Base-by-base conservation (phyloP, 2,888 invertebrate species). In the Lepeophtheirus nordmannii region DNA sequence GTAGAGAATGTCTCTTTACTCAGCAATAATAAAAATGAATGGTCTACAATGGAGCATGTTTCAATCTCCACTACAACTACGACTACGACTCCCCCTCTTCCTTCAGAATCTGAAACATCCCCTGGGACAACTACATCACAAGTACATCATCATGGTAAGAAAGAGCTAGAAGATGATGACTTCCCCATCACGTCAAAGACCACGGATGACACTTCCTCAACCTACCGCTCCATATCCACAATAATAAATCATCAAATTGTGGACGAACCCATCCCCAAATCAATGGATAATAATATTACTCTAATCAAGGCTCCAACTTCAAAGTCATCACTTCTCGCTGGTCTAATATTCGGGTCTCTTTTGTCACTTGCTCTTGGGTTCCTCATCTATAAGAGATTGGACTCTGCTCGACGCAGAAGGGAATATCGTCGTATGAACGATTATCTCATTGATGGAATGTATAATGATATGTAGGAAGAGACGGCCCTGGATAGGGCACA, bases 201-300 rank as follows among this genome's bases (percentile, higher is more conserved):
- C 17, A 2, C 53, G 5, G 8, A 3, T 5, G 17, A 17, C 53
- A 3, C 53, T 17, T 46, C 53, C 17, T 46, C 53, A 14, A 46
- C 89, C 73, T 89, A 88, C 74, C 86, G 87, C 79, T 87, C 86
- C 77, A 89, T 89, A 89, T 89, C 17, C n/a, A 46, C 14, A 17
- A 46, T 17, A 14, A 17, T 46, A 1, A 46, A 46, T 17, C 17
- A 46, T 46, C 53, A 46, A 46, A n/a, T 46, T 46, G 53, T 46
- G 17, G 53, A 46, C 5, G 53, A 46, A 8, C 53, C 53, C 8
- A 8, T 46, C 8, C 8, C 53, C 53, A 46, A n/a, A 8, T 17
- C 14, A 3, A 17, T n/a, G 5, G 53, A 46, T n/a, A 17, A 11
- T 14, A 10, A n/a, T 46, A 14, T n/a, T n/a, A 46, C 56, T 20